Evolutionary conservation across 1,140 invertebrate genomes (phyloP).

Genomic region (Chironomus striatipennis): DNA sequence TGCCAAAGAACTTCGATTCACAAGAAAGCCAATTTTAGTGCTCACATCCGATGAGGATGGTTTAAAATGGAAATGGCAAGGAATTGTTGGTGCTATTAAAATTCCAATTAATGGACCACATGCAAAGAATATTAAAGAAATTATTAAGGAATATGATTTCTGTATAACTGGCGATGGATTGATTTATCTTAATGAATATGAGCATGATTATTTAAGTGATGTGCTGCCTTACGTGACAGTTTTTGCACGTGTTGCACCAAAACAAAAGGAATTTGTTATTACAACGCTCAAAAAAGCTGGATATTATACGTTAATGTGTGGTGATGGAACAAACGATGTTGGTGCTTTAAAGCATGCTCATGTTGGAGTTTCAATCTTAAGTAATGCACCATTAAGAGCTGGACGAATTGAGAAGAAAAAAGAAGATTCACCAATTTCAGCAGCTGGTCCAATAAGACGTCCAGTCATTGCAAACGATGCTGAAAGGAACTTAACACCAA

Average conservation of each 20-base stretch:
- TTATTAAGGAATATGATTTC: constrained; percentile 69
- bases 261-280: constrained; percentile 95
- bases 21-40: constrained; percentile 68
- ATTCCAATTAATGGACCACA: constrained; percentile 46
- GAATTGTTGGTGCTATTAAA: constrained; percentile 61
- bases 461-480: constrained; percentile 30
- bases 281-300: constrained; percentile 81
- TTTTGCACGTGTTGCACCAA: constrained; percentile 90
- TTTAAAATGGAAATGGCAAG: constrained; percentile 66
- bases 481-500: constrained; percentile 31
- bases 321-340: constrained; percentile 99
- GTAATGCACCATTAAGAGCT: constrained; percentile 67
- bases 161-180: constrained; percentile 92
- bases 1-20: constrained; percentile 87
- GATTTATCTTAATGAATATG: constrained; percentile 55
- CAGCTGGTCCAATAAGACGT: constrained; percentile 29
- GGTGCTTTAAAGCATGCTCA: constrained; percentile 97
- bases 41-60: constrained; percentile 46
- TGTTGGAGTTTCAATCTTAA: constrained; percentile 77
- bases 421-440: constrained; percentile 29
- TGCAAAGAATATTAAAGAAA: constrained; percentile 43
- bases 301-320: constrained; percentile 94
- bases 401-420: constrained; percentile 32
- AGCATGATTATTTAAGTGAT: constrained; percentile 55
- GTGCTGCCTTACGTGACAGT: constrained; percentile 81